Evolutionary conservation across 92 coral and sea anemone genomes (phyloP).

Genomic region (Parazoanthus swiftii): DNA sequence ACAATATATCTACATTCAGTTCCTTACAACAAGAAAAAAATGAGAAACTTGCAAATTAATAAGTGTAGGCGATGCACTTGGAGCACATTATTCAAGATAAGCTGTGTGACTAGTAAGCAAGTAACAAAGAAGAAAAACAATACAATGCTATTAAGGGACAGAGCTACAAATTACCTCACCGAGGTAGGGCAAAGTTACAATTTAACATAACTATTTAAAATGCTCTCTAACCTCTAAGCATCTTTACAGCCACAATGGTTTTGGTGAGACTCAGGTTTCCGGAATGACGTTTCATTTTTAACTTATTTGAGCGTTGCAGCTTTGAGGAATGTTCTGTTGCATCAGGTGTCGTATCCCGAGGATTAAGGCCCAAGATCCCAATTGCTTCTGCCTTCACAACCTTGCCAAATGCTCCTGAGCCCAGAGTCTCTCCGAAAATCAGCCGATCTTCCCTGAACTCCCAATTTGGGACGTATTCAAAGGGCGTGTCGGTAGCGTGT

Average conservation of each 20-base stretch:
- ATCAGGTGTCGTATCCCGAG: conserved; percentile 62
- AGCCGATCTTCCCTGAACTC: conserved; percentile 84
- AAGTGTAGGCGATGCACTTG: no score
- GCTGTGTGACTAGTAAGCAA: no score
- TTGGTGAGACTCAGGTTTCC: conserved; percentile 34
- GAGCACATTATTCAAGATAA: no score
- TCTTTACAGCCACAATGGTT: conserved; percentile 83
- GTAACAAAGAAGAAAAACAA: no score
- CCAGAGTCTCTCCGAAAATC: conserved; percentile 67
- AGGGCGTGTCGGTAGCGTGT: conserved; percentile 66
- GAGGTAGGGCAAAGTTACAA: no score
- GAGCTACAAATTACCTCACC: no score
- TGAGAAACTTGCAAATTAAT: no score
- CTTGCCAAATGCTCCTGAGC: conserved; percentile 87
- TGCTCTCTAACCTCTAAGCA: conserved; percentile 69
- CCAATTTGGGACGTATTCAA: conserved; percentile 66
- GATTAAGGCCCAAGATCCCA: conserved; percentile 71
- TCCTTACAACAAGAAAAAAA: no score
- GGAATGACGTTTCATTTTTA: conserved; percentile 34
- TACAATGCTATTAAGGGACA: no score
- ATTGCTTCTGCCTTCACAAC: conserved; percentile 91
- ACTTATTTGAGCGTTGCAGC: conserved; percentile 62
- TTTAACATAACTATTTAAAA: no score
- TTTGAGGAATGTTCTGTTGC: conserved; percentile 58
- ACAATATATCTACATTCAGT: no score